A percentile compares a stretch with the other conserved stretches of the same genome.
phyloP scores from a whole-genome alignment of 2,113 vertebrate species.

The Podilymbus podiceps region DNA sequence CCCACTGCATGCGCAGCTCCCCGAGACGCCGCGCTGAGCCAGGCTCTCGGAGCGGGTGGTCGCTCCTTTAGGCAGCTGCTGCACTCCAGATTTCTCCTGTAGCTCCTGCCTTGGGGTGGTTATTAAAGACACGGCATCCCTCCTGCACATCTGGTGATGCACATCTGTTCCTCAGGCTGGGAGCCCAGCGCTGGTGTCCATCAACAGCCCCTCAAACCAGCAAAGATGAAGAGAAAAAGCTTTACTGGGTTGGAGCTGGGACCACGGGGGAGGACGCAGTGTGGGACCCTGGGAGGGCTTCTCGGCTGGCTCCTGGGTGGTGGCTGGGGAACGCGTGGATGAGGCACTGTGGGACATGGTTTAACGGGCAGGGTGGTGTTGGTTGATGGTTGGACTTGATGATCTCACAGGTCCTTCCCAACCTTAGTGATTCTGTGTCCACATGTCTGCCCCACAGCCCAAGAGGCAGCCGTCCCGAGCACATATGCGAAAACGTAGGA shows the following conservation, averaged over 20 bases:
- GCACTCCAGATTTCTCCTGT: neutral
- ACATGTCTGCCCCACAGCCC: rapidly evolving
- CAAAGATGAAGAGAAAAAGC: neutral
- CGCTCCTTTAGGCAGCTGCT: neutral
- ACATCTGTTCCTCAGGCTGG: neutral
- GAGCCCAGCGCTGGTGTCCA: neutral
- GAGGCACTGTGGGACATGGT: too few species aligned
- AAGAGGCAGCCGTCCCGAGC: neutral
- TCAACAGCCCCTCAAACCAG: neutral
- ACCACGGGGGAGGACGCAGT: neutral
- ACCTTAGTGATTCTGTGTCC: too few species aligned
- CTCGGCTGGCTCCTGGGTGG: neutral
- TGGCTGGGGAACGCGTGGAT: too few species aligned
- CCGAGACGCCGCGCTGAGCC: rapidly evolving
- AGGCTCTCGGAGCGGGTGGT: neutral
- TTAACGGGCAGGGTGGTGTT: too few species aligned
- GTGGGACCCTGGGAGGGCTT: neutral
- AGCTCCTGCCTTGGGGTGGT: neutral
- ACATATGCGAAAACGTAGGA: neutral
- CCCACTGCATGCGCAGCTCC: neutral
- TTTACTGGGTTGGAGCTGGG: neutral
- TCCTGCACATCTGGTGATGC: neutral
- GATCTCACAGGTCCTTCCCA: too few species aligned
- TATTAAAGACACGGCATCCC: neutral
- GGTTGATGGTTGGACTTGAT: too few species aligned